These are phyloP conservation scores for Gallinago solitaria DNA, from an alignment of 2,797 vertebrate genomes.

Conservation along the genomic window DNA sequence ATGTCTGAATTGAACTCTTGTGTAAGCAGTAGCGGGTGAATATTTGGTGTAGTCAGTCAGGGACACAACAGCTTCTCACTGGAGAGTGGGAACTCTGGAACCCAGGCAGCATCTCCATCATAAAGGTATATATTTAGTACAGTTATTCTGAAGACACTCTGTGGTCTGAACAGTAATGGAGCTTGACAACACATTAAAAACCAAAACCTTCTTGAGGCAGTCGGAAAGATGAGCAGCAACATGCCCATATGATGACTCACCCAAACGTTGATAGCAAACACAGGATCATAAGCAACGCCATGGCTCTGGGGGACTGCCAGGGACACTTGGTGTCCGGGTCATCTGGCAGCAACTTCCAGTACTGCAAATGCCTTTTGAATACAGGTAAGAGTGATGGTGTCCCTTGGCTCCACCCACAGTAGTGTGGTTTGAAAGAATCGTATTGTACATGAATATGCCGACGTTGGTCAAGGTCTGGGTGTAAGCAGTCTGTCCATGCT, in stretches of 20 bases:
- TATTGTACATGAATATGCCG: rapidly evolving
- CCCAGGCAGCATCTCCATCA: not conserved
- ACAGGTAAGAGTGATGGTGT: not conserved
- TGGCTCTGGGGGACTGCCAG: not conserved
- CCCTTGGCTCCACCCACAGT: not conserved
- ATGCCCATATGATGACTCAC: rapidly evolving
- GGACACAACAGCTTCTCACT: not conserved
- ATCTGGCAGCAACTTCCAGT: not conserved
- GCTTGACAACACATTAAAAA: not conserved
- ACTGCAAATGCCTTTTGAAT: not conserved
- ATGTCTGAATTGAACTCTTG: not conserved
- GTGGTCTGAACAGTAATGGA: not conserved
- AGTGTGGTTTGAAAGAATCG: not conserved
- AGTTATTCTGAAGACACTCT: not conserved
- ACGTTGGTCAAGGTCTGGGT: not conserved
- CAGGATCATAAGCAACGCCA: no score
- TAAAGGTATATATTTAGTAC: not conserved
- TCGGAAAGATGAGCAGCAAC: not conserved
- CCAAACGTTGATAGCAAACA: not conserved
- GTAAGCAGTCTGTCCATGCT: not conserved
- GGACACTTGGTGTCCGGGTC: not conserved
- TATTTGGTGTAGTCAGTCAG: not conserved
- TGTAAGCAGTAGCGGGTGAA: not conserved
- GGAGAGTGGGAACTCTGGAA: not conserved
- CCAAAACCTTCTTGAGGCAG: not conserved